Evolutionary conservation across 1,140 invertebrate species (phyloP).

Genomic region (Fopius arisanus): DNA sequence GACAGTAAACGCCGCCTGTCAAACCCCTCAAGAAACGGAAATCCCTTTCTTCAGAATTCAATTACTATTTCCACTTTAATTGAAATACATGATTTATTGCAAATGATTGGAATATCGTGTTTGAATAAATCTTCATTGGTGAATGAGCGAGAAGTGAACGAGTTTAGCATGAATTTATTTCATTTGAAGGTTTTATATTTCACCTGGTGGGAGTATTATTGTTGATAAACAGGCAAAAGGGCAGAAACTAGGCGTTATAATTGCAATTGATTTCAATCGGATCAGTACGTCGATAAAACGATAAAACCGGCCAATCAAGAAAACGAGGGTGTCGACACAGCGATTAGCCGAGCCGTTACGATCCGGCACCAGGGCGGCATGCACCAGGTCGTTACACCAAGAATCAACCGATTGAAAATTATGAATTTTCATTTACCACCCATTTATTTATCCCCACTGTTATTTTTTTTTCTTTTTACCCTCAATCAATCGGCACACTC

Average conservation of each 20-base stretch:
- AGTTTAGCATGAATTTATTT: not conserved
- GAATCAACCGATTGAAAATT: constrained; percentile 23
- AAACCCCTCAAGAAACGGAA: no score
- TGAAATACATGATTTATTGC: not conserved
- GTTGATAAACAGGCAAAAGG: constrained; percentile 4
- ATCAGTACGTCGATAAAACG: not conserved
- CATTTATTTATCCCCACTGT: not conserved
- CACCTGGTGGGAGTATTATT: not conserved
- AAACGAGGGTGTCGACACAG: constrained; percentile 27
- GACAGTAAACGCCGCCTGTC: no score
- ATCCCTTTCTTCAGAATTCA: not conserved
- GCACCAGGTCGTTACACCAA: not conserved
- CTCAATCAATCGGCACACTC: not conserved
- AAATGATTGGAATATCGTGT: not conserved
- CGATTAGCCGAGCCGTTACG: constrained; percentile 23
- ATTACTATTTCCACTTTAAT: not conserved
- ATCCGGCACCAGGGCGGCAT: not conserved
- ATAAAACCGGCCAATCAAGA: constrained; percentile 26
- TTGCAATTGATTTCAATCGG: constrained; percentile 19
- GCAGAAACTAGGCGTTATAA: constrained; percentile 24
- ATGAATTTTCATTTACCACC: constrained; percentile 24
- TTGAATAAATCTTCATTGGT: constrained; percentile 1
- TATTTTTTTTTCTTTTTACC: not conserved
- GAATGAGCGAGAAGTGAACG: not conserved
- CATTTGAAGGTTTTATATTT: not conserved